Base-by-base conservation (phyloP, 1,140 invertebrate genomes). In the Papilio glaucus region DNA sequence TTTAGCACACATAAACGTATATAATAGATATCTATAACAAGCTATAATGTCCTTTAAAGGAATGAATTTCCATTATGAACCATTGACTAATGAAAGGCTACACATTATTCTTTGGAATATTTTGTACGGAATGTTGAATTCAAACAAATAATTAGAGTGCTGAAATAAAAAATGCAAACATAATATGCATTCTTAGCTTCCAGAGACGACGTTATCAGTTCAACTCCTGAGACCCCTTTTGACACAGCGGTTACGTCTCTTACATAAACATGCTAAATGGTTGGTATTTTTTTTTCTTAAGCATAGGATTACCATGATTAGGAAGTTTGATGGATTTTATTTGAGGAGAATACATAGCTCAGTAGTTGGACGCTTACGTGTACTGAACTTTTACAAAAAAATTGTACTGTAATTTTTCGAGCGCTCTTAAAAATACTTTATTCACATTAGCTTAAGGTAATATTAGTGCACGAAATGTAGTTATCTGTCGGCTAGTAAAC, bases 221-320 rank as follows among this genome's bases (percentile, higher is more conserved):
- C n/a, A 37, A 12, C 62, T 65, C 15, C 15, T 21, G 9, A 65
- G 33, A 21, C 33, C 62, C 6, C 15, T 65, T 65, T 65, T 65
- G 62, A 65, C 62, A 65, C 60, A 62, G 24, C 60, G 62, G 15
- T 33, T 15, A 21, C 18, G 71, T 77, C 72, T 79, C 71, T 84
- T 86, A 82, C 85, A 83, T 88, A 84, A 82, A 84, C 80, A 87
- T 82, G 86, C 85, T 90, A 90, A 89, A 88, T 85, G 85, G 79
- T 79, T 77, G 81, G 33, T 63, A 80, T 87, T 88, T 87, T 82
- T 33, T 33, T 88, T 85, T 82, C 76, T 80, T 77, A 82, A 65
- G 41, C 24, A 4, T 84, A 82, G 77, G 73, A 76, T 80, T 33
- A 82, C 82, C 76, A 87, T 73, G 15, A 67, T 37, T 74, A 13